Percentiles rank a stretch among this genome's conserved stretches.
phyloP scores from a whole-genome alignment of 2,888 invertebrate species.

The Celastrina argiolus region DNA sequence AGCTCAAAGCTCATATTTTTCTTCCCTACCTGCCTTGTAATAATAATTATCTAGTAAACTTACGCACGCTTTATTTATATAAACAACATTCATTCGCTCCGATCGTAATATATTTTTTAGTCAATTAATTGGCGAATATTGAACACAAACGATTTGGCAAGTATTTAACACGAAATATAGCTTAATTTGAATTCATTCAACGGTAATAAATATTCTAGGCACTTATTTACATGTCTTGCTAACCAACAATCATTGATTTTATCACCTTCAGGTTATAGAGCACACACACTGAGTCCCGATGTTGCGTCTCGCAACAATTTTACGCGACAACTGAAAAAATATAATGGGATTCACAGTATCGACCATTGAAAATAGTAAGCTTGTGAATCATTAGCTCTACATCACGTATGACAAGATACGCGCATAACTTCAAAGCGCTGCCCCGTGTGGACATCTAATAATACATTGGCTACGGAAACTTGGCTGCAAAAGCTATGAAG shows the following conservation, averaged over 20 bases:
- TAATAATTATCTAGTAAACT: too few relatives aligned
- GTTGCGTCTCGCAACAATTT: constrained; percentile 51
- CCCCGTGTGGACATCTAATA: constrained; percentile 4
- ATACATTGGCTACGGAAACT: constrained; percentile 8
- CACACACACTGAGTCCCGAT: constrained; percentile 57
- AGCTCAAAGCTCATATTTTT: too few relatives aligned
- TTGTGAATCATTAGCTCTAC: constrained; percentile 17
- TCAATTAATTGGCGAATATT: too few relatives aligned
- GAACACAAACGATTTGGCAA: too few relatives aligned
- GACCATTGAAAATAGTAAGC: constrained; percentile 21
- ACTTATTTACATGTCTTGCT: background rate
- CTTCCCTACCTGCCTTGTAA: too few relatives aligned
- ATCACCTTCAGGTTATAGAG: constrained; percentile 51
- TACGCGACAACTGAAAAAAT: constrained; percentile 48
- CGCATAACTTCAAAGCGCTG: constrained; percentile 15
- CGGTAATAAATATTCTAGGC: background rate
- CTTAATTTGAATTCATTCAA: too few relatives aligned
- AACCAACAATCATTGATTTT: background rate
- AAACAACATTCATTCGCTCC: too few relatives aligned
- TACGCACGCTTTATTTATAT: too few relatives aligned
- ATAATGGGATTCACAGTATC: constrained; percentile 14
- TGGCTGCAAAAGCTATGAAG: constrained; percentile 2
- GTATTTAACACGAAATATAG: too few relatives aligned
- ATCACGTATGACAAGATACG: constrained; percentile 14
- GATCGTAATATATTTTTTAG: too few relatives aligned